A percentile compares a stretch with the other conserved stretches of the same genome.
Conservation (phyloP, 2,113 vertebrate genomes). For the Herpailurus yagouaroundi region DNA sequence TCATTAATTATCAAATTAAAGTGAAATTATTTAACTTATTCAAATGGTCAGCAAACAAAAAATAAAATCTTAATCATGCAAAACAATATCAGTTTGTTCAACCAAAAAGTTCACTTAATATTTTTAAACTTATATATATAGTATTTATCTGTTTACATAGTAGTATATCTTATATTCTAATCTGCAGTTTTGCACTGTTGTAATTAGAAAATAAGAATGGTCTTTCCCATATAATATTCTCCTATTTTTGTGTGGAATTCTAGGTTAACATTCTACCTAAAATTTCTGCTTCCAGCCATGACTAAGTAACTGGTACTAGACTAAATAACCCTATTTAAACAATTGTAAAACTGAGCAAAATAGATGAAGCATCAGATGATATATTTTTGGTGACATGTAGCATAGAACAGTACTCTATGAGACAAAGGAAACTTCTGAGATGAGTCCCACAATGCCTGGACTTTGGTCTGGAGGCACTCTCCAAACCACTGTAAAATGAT, state of each 20-base stretch:
- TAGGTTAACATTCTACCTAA: background rate
- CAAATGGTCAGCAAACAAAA: slow-evolving; percentile 13
- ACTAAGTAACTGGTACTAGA: background rate
- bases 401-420: background rate
- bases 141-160: background rate
- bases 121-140: background rate
- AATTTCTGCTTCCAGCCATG: background rate
- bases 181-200: background rate
- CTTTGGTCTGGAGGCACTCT: background rate
- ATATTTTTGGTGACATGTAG: background rate
- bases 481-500: background rate
- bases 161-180: background rate
- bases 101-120: background rate
- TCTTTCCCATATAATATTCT: background rate
- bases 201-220: background rate
- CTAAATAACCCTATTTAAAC: background rate
- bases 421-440: background rate
- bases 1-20: background rate
- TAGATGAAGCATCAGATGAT: background rate
- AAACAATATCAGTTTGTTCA: background rate
- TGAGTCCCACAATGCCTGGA: background rate
- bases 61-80: background rate
- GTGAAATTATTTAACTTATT: background rate
- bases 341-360: background rate
- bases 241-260: background rate